phyloP scores from a whole-genome alignment of 2,797 vertebrate species.

The Sebastolobus altivelis region DNA sequence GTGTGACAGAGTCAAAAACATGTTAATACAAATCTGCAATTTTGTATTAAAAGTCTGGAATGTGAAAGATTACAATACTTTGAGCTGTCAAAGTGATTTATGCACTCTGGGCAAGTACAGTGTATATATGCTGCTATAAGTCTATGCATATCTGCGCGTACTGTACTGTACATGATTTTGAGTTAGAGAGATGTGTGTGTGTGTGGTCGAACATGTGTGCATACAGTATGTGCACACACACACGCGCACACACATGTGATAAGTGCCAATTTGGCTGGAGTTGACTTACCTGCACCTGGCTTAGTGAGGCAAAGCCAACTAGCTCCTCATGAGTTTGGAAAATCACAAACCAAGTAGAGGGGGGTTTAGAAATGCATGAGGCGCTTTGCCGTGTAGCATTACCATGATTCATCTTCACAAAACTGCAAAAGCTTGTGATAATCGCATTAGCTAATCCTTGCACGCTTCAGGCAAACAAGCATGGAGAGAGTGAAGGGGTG shows the following conservation, averaged over 20 bases:
- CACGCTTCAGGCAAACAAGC: slow-evolving; percentile 78
- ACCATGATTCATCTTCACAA: slow-evolving; percentile 84
- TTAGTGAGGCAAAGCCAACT: slow-evolving; percentile 72
- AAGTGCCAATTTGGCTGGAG: slow-evolving; percentile 74
- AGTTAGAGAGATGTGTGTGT: not conserved
- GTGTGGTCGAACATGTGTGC: slow-evolving; percentile 7
- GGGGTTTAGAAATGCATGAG: slow-evolving; percentile 76
- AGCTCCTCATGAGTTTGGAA: slow-evolving; percentile 66
- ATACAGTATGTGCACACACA: slow-evolving; percentile 7
- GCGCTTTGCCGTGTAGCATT: slow-evolving; percentile 77
- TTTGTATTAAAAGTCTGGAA: slow-evolving; percentile 26
- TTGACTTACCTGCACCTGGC: slow-evolving; percentile 77
- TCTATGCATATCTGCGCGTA: slow-evolving; percentile 1
- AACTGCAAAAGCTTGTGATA: slow-evolving; percentile 86
- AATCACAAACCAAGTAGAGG: slow-evolving; percentile 74
- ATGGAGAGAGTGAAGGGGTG: slow-evolving; percentile 73
- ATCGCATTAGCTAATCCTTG: slow-evolving; percentile 87
- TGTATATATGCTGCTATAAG: too few species aligned
- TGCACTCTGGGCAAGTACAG: not conserved
- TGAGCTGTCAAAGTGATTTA: slow-evolving; percentile 13
- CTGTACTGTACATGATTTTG: not conserved
- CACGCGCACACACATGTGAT: slow-evolving; percentile 19
- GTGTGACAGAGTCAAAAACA: slow-evolving; percentile 47
- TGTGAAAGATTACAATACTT: slow-evolving; percentile 21
- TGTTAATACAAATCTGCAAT: slow-evolving; percentile 34